phyloP scores from a whole-genome alignment of 53 echinoderm and acorn worm species.

The Echinometra lucunter region DNA sequence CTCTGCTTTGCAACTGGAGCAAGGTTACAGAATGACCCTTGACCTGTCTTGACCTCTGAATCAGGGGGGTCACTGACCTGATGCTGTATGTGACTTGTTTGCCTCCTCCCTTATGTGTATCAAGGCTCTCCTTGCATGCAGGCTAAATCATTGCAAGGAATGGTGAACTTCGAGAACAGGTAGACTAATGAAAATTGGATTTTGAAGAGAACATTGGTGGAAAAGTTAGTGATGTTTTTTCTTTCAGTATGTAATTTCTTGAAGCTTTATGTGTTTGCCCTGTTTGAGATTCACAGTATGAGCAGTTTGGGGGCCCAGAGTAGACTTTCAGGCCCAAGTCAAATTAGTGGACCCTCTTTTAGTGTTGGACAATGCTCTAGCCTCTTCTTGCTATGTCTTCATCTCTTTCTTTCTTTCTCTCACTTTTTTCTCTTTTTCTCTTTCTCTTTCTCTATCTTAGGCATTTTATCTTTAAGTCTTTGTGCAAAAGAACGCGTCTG shows the following conservation, averaged over 20 bases:
- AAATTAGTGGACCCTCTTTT: too few species aligned
- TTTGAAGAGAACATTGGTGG: neutral
- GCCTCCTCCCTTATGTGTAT: neutral
- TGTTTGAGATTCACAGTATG: too few species aligned
- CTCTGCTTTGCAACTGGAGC: neutral
- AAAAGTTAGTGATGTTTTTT: neutral
- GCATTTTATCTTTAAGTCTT: too few species aligned
- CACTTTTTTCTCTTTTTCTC: too few species aligned
- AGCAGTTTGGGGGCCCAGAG: too few species aligned
- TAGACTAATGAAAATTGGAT: neutral
- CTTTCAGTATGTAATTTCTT: too few species aligned
- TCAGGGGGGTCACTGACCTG: neutral
- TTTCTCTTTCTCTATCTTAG: neutral
- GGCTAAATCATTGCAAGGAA: neutral
- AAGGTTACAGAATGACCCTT: neutral
- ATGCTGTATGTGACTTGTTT: neutral
- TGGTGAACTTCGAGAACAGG: neutral
- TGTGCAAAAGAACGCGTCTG: too few species aligned
- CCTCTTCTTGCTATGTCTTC: neutral
- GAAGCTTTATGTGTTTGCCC: too few species aligned
- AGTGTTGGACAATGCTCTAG: too few species aligned
- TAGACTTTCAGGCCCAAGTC: too few species aligned
- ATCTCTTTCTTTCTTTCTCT: neutral
- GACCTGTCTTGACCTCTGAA: constrained; percentile 8
- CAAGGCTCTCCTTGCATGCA: neutral